Conservation (phyloP, 2,113 vertebrate species). For the Stomatorhinus ivindoensis region DNA sequence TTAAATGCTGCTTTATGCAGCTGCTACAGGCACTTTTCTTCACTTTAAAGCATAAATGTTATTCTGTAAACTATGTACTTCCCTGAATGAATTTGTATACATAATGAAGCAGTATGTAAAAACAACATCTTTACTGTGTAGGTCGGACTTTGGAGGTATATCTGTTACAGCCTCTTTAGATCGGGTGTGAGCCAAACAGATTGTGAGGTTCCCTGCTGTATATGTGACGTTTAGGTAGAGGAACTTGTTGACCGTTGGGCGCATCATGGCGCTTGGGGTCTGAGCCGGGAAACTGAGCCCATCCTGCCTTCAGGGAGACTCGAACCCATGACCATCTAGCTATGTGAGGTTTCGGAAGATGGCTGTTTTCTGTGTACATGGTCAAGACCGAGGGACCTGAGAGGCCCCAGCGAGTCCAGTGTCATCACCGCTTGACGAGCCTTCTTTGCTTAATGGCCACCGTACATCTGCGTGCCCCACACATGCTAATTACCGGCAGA, state of each 20-base stretch:
- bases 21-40: background rate
- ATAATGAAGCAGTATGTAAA: background rate
- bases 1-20: background rate
- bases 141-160: background rate
- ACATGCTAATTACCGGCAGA: slow-evolving; percentile 7
- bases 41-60: background rate
- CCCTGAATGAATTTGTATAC: background rate
- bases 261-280: background rate
- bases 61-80: background rate
- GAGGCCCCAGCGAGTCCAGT: background rate
- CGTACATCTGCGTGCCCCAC: background rate
- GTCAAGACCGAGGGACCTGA: background rate
- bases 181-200: background rate
- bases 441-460: background rate
- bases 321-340: background rate
- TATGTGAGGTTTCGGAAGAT: background rate
- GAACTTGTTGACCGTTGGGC: background rate
- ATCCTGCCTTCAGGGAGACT: background rate
- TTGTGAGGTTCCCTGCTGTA: background rate
- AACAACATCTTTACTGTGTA: background rate
- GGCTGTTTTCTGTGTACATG: background rate
- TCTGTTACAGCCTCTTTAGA: background rate
- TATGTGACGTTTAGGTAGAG: background rate
- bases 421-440: background rate
- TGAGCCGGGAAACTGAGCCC: background rate